A percentile compares a stretch with the other conserved stretches of the same genome.
Evolutionary conservation across 1,140 invertebrate genomes (phyloP).

Genomic region (Asobara japonica): DNA sequence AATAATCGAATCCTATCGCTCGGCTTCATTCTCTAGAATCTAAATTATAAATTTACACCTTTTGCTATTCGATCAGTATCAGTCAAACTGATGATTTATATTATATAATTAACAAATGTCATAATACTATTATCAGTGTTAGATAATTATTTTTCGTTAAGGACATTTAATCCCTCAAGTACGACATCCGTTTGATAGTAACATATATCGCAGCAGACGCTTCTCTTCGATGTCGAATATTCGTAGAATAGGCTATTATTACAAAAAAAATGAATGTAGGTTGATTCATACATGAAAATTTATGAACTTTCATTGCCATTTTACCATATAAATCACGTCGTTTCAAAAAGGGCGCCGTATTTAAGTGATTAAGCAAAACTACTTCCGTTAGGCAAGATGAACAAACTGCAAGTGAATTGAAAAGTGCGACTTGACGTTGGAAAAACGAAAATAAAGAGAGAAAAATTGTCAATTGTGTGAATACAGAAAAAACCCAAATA

Average conservation of each 20-base stretch:
- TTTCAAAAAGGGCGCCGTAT: too few species aligned
- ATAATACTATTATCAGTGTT: background rate
- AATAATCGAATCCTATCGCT: slow-evolving; percentile 63
- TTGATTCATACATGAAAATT: too few species aligned
- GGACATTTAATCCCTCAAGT: background rate
- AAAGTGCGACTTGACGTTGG: background rate
- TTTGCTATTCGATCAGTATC: background rate
- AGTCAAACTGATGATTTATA: background rate
- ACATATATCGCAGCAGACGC: too few species aligned
- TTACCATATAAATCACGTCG: too few species aligned
- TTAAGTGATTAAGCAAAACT: background rate
- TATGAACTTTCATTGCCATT: too few species aligned
- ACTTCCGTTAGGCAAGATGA: background rate
- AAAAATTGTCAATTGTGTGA: background rate
- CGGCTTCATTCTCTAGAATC: slow-evolving; percentile 53
- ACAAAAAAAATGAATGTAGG: too few species aligned
- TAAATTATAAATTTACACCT: slow-evolving; percentile 21
- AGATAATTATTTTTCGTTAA: slow-evolving; percentile 4
- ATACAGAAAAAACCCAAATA: background rate
- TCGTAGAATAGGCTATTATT: too few species aligned
- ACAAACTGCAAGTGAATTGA: background rate
- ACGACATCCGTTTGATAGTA: too few species aligned
- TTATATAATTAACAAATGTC: background rate
- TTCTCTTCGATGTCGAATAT: too few species aligned
- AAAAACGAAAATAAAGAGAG: background rate